Evolutionary conservation across 2,797 vertebrate species (phyloP).

Genomic region (Typhlichthys eigenmanni): DNA sequence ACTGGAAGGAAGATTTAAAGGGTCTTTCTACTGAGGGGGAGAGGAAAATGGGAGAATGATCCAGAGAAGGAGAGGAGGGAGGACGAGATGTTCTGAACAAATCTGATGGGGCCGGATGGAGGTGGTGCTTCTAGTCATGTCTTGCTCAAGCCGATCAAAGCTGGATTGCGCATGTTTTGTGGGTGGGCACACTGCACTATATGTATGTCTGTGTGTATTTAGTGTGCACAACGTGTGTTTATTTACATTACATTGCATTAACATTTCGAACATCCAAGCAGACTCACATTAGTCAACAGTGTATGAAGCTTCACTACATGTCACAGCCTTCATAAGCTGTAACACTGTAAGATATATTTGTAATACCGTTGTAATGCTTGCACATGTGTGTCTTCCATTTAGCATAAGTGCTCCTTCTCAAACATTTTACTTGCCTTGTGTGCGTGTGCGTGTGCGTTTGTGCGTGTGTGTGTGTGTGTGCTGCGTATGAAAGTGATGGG

Average conservation of each 20-base stretch:
- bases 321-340: too few relatives aligned
- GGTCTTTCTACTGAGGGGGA: slow-evolving; percentile 6
- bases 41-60: neutral
- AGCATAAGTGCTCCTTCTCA: neutral
- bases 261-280: too few relatives aligned
- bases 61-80: slow-evolving; percentile 9
- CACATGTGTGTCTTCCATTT: slow-evolving; percentile 1
- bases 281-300: too few relatives aligned
- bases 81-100: slow-evolving; percentile 14
- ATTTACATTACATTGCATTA: too few relatives aligned
- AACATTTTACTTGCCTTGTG: slow-evolving; percentile 5
- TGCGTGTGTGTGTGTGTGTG: neutral
- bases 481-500: slow-evolving; percentile 59
- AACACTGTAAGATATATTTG: neutral
- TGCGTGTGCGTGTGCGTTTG: slow-evolving; percentile 1
- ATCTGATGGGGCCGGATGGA: neutral
- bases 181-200: too few relatives aligned
- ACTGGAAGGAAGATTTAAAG: slow-evolving; percentile 18
- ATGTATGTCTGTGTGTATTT: slow-evolving; percentile 15
- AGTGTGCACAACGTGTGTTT: neutral
- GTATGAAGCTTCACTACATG: too few relatives aligned
- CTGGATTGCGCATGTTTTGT: slow-evolving; percentile 28
- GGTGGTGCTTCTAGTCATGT: slow-evolving; percentile 15
- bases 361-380: neutral
- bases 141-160: slow-evolving; percentile 37